Conservation (phyloP, 2,797 vertebrate species). For the Hozukius guyotensis region DNA sequence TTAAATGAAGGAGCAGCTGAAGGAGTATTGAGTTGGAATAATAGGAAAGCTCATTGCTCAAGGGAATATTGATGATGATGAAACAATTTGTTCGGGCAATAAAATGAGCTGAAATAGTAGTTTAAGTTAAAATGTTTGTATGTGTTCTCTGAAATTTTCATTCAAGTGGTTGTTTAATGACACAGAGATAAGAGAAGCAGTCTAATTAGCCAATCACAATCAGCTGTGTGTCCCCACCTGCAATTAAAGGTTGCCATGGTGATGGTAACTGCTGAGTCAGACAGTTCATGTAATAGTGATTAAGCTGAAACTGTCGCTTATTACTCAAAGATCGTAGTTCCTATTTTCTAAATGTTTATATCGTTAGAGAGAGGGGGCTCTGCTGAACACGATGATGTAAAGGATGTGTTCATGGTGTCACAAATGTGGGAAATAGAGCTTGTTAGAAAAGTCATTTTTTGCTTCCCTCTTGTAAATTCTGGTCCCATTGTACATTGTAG, state of each 20-base stretch:
- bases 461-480: neutral
- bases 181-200: too few relatives aligned
- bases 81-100: neutral
- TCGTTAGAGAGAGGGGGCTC: neutral
- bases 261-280: too few relatives aligned
- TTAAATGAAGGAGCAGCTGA: neutral
- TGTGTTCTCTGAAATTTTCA: too few relatives aligned
- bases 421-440: neutral
- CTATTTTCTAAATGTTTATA: neutral
- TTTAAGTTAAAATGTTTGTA: too few relatives aligned
- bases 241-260: too few relatives aligned
- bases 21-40: neutral
- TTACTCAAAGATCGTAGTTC: neutral
- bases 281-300: neutral
- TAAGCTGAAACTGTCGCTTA: neutral
- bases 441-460: neutral
- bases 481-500: neutral
- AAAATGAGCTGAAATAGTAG: too few relatives aligned
- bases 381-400: neutral
- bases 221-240: neutral
- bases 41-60: neutral
- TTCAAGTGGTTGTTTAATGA: too few relatives aligned
- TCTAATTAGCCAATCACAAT: neutral
- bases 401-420: neutral
- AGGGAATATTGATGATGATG: neutral